Base-by-base conservation (phyloP, 2,888 invertebrate genomes). In the Apantesis nais region DNA sequence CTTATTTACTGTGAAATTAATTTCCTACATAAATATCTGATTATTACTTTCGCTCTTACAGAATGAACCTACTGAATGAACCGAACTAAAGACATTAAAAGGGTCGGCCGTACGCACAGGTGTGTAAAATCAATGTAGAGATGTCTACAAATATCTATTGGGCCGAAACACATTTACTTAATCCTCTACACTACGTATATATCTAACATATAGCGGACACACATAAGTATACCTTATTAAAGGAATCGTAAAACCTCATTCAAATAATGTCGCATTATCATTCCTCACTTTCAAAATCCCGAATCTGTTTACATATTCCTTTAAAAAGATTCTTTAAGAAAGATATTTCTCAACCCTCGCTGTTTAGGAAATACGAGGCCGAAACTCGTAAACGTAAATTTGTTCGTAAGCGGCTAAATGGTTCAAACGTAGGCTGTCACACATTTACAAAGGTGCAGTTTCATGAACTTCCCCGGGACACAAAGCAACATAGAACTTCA, bases 121-220 rank as follows among this genome's bases (percentile, higher is more conserved):
- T 91, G 90, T 89, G 90, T 90, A 88, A 90, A 93, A 92, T 90
- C 88, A 90, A 91, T 86, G 86, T 88, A 89, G 85, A 89, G 85
- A 85, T 87, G 84, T 88, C 58, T 66, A 66, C 66, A 89, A 88
- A 88, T 88, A 89, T 86, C 85, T 88, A 86, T 85, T 81, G 88
- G 88, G 84, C 83, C 85, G 85, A 86, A 90, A 89, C 85, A 88
- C 88, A 89, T 90, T 91, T 83, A 83, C 85, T 84, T 87, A 88
- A 89, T 88, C 85, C 86, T 79, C 80, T 77, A 69, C 76, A 41
- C 7, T 58, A 68, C 12, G 29, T 73, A 71, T 82, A 67, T 73
- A 76, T 74, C 67, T 68, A 71, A 71, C 68, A 79, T 72, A 78
- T 73, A 65, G 2, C 11, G 48, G 48, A 69, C 74, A 69, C 77